Base-by-base conservation (phyloP, 1,140 invertebrate species). In the Aricia agestis region DNA sequence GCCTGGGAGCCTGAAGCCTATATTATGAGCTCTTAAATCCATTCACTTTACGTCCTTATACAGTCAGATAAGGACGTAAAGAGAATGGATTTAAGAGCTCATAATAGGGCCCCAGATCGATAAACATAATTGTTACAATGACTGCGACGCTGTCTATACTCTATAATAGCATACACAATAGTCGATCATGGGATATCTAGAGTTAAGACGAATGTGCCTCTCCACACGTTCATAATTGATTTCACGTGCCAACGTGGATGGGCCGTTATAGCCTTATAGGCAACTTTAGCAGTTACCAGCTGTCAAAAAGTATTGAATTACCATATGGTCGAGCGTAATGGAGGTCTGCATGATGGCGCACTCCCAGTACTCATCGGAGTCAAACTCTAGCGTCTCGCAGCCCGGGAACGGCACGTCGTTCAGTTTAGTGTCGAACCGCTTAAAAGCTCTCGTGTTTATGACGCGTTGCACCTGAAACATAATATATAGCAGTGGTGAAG, bases 281-380 rank as follows among this genome's bases (percentile, higher is more conserved):
- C 13, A 11, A 9, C 9, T 13, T 4, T 36, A 36, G 5, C 36
- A 9, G 13, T 11, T 52, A 25, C 25, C 45, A 52, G 1, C 10
- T 52, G 36, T 36, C 6, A 32, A 45, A 45, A 45, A 45, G 42
- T 52, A 13, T 61, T 31, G 67, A 66, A 5, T 42, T n/a, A 93
- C 93, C 84, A 96, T 95, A 85, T 97, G 96, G 69, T 95, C 95
- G 57, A 96, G 84, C n/a, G 95, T 96, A 52, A 94, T 94, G 1
- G 94, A 93, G 18, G 95, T 93, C 57, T 95, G 93, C 68, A 94
- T 93, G 6, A 95, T 92, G 15, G 94, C 93, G 75, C 96, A 97
- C 69, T 93, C 92, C 95, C 96, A 97, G 81, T 97, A 97, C 9
- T 92, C 84, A 73, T 97, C 94, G 1, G 93, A 94, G 69, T 92